Evolutionary conservation across 2,797 vertebrate genomes (phyloP).

Genomic region (Monodelphis domestica): DNA sequence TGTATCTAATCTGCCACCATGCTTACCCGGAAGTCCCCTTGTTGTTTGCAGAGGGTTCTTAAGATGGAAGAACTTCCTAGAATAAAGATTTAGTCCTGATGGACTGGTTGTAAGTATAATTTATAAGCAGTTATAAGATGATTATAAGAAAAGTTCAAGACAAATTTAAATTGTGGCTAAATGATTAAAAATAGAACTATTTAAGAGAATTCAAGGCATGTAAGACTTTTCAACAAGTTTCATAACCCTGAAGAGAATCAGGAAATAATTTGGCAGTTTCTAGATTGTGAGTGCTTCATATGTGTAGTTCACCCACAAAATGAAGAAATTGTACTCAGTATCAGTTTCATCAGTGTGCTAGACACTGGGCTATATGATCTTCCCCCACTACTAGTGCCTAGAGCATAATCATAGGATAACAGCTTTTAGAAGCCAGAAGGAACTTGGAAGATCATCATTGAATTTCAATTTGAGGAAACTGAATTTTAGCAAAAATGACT

Average conservation of each 20-base stretch:
- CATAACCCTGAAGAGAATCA: constrained; percentile 54
- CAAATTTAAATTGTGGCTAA: not conserved
- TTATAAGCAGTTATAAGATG: not conserved
- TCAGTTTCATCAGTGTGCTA: not conserved
- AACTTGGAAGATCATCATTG: too few species aligned
- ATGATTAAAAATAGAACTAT: constrained; percentile 36
- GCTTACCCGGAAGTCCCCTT: too few species aligned
- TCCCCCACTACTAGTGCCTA: not conserved
- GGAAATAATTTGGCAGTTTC: constrained; percentile 34
- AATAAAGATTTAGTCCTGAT: not conserved
- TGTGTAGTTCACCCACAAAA: constrained; percentile 21
- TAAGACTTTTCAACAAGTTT: constrained; percentile 16
- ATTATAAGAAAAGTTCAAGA: not conserved
- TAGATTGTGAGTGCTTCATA: not conserved
- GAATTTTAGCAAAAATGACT: not conserved
- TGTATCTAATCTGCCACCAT: too few species aligned
- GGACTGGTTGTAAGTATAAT: not conserved
- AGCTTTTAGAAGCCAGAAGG: not conserved
- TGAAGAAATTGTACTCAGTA: not conserved
- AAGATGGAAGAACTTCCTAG: not conserved
- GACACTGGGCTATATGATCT: too few species aligned
- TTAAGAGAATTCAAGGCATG: constrained; percentile 1
- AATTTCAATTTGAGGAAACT: too few species aligned
- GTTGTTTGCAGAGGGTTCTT: too few species aligned
- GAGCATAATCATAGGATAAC: not conserved